Base-by-base conservation (phyloP, 53 echinoderm and acorn worm genomes). In the Mesocentrotus franciscanus region DNA sequence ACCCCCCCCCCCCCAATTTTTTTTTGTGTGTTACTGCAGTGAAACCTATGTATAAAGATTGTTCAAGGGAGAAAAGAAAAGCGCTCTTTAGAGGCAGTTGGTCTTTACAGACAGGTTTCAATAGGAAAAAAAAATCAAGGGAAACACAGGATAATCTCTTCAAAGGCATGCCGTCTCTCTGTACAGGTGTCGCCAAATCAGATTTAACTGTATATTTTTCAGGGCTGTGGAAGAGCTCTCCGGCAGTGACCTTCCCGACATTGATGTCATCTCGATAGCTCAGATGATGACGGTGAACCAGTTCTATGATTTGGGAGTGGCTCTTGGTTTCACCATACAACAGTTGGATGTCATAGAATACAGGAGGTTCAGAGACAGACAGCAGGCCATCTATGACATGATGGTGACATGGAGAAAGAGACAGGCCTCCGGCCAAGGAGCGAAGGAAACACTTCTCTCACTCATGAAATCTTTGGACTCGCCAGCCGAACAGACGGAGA, bases 361-460 rank as follows among this genome's bases (percentile, higher is more conserved):
- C 6, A 49, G 49, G 10, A 58, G 89, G 59, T 89, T 89, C 89
- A 11, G 89, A 59, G 59, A 89, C 89, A 89, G 89, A 89, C 60
- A 89, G 89, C 89, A 89, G 27, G 89, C 89, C 27, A 89, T 32
- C 89, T 59, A 59, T 15, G 89, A 89, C 29, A 89, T 59, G 89
- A 16, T 89, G 59, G 89, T 89, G 20, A 27, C 58, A 27, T 89
- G 89, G 89, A 58, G 32, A 35, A 32, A 59, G 30, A 89, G 16
- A 27, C 87, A 89, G 39, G 13, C 35, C 35, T 79, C 79, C 18
- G 79, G 35, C 8, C 79, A 5, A 79, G 79, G 0, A 39, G 79
- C 79, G 16, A 79, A 79, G 79, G 79, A 79, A 79, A 79, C 79
- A 4, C 17, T 79, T 79, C 79, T 79, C 12, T 79, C 79, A 4